Evolutionary conservation across 2,888 invertebrate species (phyloP), one percentile per base, ranked within the genome.

Genomic region (Parapristionchus giblindavisi): DNA sequence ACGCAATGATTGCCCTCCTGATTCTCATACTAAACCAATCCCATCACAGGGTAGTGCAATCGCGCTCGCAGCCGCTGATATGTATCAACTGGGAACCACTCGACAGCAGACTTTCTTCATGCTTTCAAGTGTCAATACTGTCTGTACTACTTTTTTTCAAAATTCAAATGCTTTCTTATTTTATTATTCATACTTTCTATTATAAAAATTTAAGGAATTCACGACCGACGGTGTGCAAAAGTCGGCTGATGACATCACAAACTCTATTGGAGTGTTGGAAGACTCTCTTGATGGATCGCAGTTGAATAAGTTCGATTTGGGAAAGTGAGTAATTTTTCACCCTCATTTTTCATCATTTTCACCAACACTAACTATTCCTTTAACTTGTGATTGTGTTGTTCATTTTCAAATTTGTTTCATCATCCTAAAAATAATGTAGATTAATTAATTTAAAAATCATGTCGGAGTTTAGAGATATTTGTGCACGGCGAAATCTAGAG

Each of bases 91-190:
- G 32, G 68, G 68, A n/a, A 38, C n/a, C 0, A 24, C 1, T 1
- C 48, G 52, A 24, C 34, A 38, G 4, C 21, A 52, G 27, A 68
- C 68, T 3, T n/a, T 24, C 14, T 68, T 68, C 36, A 48, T 68
- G 51, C 48, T 68, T 32, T 52, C 21, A 52, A 52, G 52, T 43
- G 68, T 52, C 51, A 68, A 52, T 36, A 68, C 21, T n/a, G 68
- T 68, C 2, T 0, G 40, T 6, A 24, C n/a, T 17, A 14, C 8
- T 54, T 54, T 6, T n/a, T 27, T 8, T n/a, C 6, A 14, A 54
- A n/a, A 6, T n/a, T 6, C 14, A n/a, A n/a, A 6, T 17, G 6
- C n/a, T 27, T 6, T 8, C 24, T 54, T 5, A 54, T 8, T 14
- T 14, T 54, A 14, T n/a, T n/a, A n/a, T 14, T 17, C 1, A 5